Conservation (phyloP, 2,888 invertebrate genomes). For the Adelphocoris suturalis region DNA sequence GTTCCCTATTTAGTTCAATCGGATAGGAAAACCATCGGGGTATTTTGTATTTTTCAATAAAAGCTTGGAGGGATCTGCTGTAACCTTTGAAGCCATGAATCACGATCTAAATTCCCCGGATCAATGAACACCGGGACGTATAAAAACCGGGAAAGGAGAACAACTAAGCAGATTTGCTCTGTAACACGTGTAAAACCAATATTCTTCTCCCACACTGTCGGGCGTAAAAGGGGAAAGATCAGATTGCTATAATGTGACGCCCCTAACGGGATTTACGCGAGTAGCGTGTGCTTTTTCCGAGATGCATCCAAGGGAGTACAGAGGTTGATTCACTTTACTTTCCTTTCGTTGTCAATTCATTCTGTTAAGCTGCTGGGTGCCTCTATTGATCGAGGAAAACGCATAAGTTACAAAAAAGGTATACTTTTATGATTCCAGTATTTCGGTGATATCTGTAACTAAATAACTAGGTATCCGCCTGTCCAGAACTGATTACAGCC, state of each 20-base stretch:
- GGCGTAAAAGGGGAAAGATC: constrained; percentile 34
- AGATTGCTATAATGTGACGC: constrained; percentile 28
- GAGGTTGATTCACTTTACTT: constrained; percentile 35
- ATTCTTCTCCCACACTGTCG: constrained; percentile 14
- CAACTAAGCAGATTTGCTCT: constrained; percentile 11
- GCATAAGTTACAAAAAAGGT: neutral
- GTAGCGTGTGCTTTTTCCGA: constrained; percentile 1
- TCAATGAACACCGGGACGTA: neutral
- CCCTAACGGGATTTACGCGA: constrained; percentile 17
- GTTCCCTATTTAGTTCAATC: too few species aligned
- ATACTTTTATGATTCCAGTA: too few species aligned
- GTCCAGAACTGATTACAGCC: too few species aligned
- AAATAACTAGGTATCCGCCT: too few species aligned
- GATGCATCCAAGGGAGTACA: neutral
- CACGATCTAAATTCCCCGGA: constrained; percentile 10
- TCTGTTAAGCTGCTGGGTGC: neutral
- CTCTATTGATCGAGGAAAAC: neutral
- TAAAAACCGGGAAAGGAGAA: neutral
- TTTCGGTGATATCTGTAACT: too few species aligned
- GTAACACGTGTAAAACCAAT: constrained; percentile 39
- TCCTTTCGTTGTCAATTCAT: neutral
- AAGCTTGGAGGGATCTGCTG: neutral
- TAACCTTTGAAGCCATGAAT: constrained; percentile 12
- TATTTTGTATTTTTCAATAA: too few species aligned
- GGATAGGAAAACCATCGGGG: too few species aligned